These are phyloP conservation scores for Hypsibius dujardini DNA, from an alignment of 1,140 invertebrate genomes.

Conservation along the genomic window DNA sequence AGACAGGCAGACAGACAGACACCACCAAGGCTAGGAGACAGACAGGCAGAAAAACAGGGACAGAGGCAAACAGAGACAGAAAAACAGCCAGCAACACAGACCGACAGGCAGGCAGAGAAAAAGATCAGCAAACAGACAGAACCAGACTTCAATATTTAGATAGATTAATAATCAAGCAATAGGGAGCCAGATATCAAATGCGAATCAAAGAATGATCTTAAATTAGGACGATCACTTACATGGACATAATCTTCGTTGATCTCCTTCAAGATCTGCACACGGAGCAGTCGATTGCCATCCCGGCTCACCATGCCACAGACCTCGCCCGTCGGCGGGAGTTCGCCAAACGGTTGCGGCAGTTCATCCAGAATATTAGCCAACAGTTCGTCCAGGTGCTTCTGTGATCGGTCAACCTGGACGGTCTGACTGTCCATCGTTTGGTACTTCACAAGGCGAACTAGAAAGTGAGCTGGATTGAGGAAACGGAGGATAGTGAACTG, in stretches of 20 bases:
- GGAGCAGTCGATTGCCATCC: neutral
- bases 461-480: neutral
- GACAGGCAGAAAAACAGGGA: too few species aligned
- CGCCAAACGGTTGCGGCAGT: neutral
- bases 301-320: constrained; percentile 2
- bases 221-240: neutral
- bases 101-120: too few species aligned
- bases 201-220: too few species aligned
- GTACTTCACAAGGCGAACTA: neutral
- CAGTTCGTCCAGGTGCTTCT: neutral
- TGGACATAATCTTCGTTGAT: constrained; percentile 7
- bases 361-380: constrained; percentile 9
- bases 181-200: too few species aligned
- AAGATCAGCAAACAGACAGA: too few species aligned
- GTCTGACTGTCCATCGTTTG: neutral
- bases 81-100: too few species aligned
- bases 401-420: neutral
- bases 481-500: neutral
- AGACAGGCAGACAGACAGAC: too few species aligned
- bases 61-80: too few species aligned
- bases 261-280: neutral
- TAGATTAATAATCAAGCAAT: too few species aligned
- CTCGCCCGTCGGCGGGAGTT: neutral
- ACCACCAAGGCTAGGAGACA: too few species aligned
- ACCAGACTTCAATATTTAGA: too few species aligned